phyloP scores from a whole-genome alignment of 2,113 vertebrate species.

The Agelaius phoeniceus region DNA sequence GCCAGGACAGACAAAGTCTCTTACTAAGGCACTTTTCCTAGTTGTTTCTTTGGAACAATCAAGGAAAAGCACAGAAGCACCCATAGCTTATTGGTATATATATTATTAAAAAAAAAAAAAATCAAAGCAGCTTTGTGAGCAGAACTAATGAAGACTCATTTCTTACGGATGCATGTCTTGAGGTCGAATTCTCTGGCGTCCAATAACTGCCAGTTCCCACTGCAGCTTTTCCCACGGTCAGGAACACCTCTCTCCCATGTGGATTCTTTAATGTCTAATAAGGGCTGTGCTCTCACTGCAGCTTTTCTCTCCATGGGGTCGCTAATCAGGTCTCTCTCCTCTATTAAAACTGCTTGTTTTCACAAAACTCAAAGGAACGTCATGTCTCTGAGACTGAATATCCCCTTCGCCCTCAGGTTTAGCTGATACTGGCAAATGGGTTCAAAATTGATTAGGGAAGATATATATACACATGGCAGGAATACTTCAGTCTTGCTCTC shows the following conservation, averaged over 20 bases:
- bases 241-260: constrained; percentile 66
- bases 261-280: constrained; percentile 72
- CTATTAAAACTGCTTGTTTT: constrained; percentile 51
- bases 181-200: constrained; percentile 43
- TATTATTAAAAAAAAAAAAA: not conserved
- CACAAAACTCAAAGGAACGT: not conserved
- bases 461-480: not conserved
- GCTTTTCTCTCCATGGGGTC: constrained; percentile 64
- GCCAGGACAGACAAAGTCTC: not conserved
- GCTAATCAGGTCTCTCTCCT: constrained; percentile 52
- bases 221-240: constrained; percentile 68
- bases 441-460: not conserved
- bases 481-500: not conserved
- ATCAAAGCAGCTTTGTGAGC: not conserved
- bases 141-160: constrained; percentile 52
- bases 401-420: not conserved
- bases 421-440: not conserved
- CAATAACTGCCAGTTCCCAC: constrained; percentile 62
- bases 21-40: not conserved
- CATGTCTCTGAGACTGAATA: not conserved
- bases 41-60: not conserved
- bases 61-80: not conserved
- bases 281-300: constrained; percentile 42
- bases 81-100: not conserved
- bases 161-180: constrained; percentile 30